Percentiles rank a stretch among this genome's conserved stretches.
Evolutionary conservation across 2,888 invertebrate genomes (phyloP).

Genomic region (Scaptomyza reducta): DNA sequence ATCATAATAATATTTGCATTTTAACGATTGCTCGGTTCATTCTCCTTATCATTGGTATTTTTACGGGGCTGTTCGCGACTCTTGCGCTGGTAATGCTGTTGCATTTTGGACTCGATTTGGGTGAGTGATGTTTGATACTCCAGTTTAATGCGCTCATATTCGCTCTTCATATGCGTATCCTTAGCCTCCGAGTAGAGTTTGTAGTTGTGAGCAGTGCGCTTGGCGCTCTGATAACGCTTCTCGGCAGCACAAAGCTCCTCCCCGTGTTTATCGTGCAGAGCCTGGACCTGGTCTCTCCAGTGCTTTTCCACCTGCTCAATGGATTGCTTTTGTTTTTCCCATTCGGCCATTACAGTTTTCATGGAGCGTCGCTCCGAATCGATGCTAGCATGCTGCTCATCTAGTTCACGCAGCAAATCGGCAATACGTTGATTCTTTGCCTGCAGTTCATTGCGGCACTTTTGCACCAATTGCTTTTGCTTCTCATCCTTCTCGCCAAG

Average conservation of each 20-base stretch:
- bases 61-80: constrained; percentile 55
- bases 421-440: constrained; percentile 84
- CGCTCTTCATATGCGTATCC: constrained; percentile 87
- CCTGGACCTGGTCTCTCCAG: constrained; percentile 85
- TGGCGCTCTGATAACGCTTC: constrained; percentile 87
- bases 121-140: constrained; percentile 85
- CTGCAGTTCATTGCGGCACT: constrained; percentile 81
- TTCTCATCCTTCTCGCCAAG: constrained; percentile 77
- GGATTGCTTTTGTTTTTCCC: constrained; percentile 85
- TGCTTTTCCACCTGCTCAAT: constrained; percentile 85
- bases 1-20: not conserved
- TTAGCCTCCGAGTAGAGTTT: constrained; percentile 88
- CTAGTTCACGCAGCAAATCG: constrained; percentile 75
- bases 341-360: constrained; percentile 84
- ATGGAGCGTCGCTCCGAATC: constrained; percentile 85
- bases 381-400: constrained; percentile 82
- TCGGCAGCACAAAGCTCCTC: constrained; percentile 85
- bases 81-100: constrained; percentile 74
- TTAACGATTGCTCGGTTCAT: constrained; percentile 55
- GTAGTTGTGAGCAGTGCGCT: constrained; percentile 87
- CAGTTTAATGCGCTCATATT: constrained; percentile 87
- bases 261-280: constrained; percentile 84
- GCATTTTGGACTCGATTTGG: constrained; percentile 76
- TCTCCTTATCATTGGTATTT: constrained; percentile 52
- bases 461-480: constrained; percentile 74